These are phyloP conservation scores for Drosophila oshimai DNA, from an alignment of 1,140 invertebrate genomes.

Conservation along the genomic window DNA sequence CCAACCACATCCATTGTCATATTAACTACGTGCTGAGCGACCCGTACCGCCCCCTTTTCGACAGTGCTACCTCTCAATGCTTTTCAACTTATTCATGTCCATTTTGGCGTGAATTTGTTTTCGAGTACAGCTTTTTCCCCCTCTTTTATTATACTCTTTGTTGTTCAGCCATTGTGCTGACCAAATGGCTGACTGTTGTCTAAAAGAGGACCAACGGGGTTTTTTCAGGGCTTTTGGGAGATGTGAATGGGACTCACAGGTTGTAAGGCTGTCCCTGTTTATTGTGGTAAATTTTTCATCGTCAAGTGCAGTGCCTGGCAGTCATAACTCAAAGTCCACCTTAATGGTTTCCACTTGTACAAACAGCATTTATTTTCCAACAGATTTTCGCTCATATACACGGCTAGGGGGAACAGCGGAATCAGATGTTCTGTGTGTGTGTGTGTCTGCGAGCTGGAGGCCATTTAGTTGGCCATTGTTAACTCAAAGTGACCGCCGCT, in stretches of 20 bases:
- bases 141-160: conserved; percentile 21
- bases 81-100: conserved; percentile 76
- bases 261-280: conserved; percentile 33
- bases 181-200: conserved; percentile 55
- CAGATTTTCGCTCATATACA: conserved; percentile 45
- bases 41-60: conserved; percentile 9
- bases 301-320: conserved; percentile 64
- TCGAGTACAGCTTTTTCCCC: conserved; percentile 33
- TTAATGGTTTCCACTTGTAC: conserved; percentile 67
- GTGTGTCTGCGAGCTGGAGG: conserved; percentile 15
- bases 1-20: conserved; percentile 63
- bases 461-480: conserved; percentile 50
- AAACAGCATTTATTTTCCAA: conserved; percentile 49
- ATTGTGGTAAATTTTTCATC: conserved; percentile 73
- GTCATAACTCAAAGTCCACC: conserved; percentile 74
- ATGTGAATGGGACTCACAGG: neutral
- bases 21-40: conserved; percentile 53
- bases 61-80: conserved; percentile 45
- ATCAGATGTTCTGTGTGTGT: conserved; percentile 16
- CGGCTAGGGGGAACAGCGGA: neutral
- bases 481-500: conserved; percentile 40
- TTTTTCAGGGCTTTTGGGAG: neutral
- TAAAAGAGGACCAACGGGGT: conserved; percentile 8
- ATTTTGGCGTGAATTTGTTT: conserved; percentile 75
- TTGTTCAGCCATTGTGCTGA: conserved; percentile 54